A percentile compares a stretch with the other conserved stretches of the same genome.
Conservation (phyloP, 2,888 invertebrate genomes). For the Dexiosoma caninum region DNA sequence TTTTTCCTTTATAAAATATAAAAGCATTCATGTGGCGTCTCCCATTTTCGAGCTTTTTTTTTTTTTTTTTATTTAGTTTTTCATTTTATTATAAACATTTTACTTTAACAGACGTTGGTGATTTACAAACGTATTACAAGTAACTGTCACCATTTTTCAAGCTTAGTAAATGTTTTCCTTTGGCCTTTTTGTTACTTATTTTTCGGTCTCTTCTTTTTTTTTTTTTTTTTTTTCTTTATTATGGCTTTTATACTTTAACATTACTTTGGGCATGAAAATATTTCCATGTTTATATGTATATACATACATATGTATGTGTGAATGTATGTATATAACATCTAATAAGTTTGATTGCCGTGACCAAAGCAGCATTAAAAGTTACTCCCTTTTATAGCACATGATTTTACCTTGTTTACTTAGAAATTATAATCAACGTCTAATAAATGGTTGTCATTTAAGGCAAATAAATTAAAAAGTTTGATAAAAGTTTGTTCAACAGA, state of each 20-base stretch:
- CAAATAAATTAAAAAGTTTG: slow-evolving; percentile 26
- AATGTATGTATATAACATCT: slow-evolving; percentile 20
- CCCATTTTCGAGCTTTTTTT: slow-evolving; percentile 15
- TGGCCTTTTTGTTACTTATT: not conserved
- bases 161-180: slow-evolving; percentile 52
- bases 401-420: not conserved
- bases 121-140: slow-evolving; percentile 70
- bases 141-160: slow-evolving; percentile 67
- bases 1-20: slow-evolving; percentile 1
- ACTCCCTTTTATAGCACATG: not conserved
- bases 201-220: not conserved
- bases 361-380: slow-evolving; percentile 2
- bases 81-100: slow-evolving; percentile 38
- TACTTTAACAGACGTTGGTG: slow-evolving; percentile 55
- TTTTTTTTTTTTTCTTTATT: not conserved
- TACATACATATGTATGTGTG: too few relatives aligned
- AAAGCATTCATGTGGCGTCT: not conserved
- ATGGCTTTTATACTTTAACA: not conserved
- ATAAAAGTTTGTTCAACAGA: slow-evolving; percentile 17
- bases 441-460: slow-evolving; percentile 31
- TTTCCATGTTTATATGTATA: slow-evolving; percentile 34
- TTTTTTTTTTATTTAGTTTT: too few relatives aligned
- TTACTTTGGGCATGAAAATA: not conserved
- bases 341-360: slow-evolving; percentile 58
- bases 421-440: slow-evolving; percentile 34